Percentiles rank a stretch among this genome's conserved stretches.
Conservation (phyloP, 2,888 invertebrate species). For the Chloroclysta siterata region DNA sequence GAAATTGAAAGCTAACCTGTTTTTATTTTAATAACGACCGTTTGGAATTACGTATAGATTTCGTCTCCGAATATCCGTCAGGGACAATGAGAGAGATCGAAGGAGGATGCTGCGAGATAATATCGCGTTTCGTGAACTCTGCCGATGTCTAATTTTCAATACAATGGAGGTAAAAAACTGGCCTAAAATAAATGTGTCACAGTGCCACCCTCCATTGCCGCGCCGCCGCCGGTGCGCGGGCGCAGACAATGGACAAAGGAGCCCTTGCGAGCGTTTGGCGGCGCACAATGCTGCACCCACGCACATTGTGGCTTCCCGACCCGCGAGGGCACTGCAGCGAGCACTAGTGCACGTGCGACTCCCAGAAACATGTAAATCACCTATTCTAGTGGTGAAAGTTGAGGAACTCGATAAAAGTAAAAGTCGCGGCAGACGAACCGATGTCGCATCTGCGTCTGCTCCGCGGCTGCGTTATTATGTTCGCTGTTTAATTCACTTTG, state of each 20-base stretch:
- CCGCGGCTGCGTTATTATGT: conserved; percentile 65
- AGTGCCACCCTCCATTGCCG: conserved; percentile 74
- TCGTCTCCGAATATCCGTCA: conserved; percentile 50
- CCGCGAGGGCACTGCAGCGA: not conserved
- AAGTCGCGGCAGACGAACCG: conserved; percentile 62
- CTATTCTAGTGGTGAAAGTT: conserved; percentile 81
- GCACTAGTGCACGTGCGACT: conserved; percentile 44
- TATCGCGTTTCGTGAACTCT: conserved; percentile 81
- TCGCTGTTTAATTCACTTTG: conserved; percentile 54
- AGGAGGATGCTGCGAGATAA: conserved; percentile 73
- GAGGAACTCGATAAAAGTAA: conserved; percentile 77
- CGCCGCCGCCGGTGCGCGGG: conserved; percentile 38
- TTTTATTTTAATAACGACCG: conserved; percentile 66
- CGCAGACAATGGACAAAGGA: conserved; percentile 80
- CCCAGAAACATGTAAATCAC: conserved; percentile 72
- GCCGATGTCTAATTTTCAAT: conserved; percentile 82
- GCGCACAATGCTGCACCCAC: conserved; percentile 74
- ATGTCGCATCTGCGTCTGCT: conserved; percentile 59
- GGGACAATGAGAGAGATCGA: conserved; percentile 69
- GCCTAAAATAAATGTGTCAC: conserved; percentile 83
- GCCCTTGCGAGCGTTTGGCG: conserved; percentile 54
- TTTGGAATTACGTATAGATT: conserved; percentile 49
- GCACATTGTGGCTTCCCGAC: conserved; percentile 55
- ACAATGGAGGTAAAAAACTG: conserved; percentile 82
- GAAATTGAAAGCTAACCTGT: conserved; percentile 81